phyloP scores from a whole-genome alignment of 1,140 invertebrate genomes.

The Atta colombica region DNA sequence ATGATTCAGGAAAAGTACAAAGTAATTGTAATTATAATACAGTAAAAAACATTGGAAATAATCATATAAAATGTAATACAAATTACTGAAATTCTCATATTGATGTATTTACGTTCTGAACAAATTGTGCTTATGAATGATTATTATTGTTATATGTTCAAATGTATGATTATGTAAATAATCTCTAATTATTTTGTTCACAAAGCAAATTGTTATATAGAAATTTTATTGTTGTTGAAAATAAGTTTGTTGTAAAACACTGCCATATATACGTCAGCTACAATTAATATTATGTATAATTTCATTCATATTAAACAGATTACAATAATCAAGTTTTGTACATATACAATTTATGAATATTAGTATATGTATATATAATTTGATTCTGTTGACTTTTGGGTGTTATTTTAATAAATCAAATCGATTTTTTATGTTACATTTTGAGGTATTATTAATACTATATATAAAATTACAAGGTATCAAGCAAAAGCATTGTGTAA shows the following conservation, averaged over 20 bases:
- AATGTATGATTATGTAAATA: conserved; percentile 10
- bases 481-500: conserved; percentile 3
- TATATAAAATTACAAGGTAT: conserved; percentile 17
- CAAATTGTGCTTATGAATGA: background rate
- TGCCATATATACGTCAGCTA: conserved; percentile 15
- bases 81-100: background rate
- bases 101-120: background rate
- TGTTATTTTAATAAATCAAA: background rate
- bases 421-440: conserved; percentile 23
- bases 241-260: background rate
- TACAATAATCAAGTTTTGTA: conserved; percentile 29
- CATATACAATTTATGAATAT: conserved; percentile 12
- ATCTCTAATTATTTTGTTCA: background rate
- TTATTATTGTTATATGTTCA: background rate
- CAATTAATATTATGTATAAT: background rate
- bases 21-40: background rate
- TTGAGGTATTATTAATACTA: background rate
- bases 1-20: conserved; percentile 11
- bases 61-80: background rate
- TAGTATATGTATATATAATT: background rate
- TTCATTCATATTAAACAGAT: background rate
- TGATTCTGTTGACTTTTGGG: background rate
- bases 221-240: conserved; percentile 27
- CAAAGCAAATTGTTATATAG: background rate
- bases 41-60: conserved; percentile 15